A percentile compares a stretch with the other conserved stretches of the same genome.
These are phyloP conservation scores for Nylanderia fulva DNA, from an alignment of 1,140 invertebrate species.

Conservation along the genomic window DNA sequence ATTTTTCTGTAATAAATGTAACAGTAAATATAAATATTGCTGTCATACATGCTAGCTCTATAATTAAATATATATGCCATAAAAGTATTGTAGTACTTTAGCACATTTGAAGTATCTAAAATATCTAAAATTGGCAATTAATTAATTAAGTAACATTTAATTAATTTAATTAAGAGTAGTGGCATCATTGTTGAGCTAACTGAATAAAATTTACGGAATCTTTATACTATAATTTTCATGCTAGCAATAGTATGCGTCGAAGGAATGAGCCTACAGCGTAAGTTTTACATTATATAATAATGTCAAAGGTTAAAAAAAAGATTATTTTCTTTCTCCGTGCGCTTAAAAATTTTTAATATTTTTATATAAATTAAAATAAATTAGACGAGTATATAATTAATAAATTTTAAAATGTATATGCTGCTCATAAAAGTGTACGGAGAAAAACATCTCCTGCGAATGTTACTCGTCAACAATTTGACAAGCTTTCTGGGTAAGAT, in stretches of 20 bases:
- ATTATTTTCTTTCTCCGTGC: not conserved
- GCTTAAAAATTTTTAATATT: not conserved
- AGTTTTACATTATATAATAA: constrained; percentile 78
- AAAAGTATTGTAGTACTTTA: not conserved
- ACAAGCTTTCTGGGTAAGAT: constrained; percentile 83
- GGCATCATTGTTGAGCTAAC: not conserved
- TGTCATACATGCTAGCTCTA: not conserved
- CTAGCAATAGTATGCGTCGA: constrained; percentile 81
- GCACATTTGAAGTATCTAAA: not conserved
- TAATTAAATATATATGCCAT: not conserved
- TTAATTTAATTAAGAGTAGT: not conserved
- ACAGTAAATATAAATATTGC: not conserved
- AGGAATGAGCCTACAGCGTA: constrained; percentile 87
- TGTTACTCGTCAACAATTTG: constrained; percentile 82
- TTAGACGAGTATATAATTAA: constrained; percentile 72
- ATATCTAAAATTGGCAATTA: not conserved
- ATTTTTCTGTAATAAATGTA: constrained; percentile 1
- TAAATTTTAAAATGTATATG: constrained; percentile 79
- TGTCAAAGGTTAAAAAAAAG: not conserved
- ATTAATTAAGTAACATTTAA: not conserved
- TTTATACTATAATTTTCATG: constrained; percentile 71
- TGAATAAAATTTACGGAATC: constrained; percentile 1
- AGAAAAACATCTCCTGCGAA: constrained; percentile 90
- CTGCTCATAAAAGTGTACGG: constrained; percentile 88
- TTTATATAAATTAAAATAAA: constrained; percentile 1